phyloP scores from a whole-genome alignment of 1,140 invertebrate species.

The Hylyphantes graminicola region DNA sequence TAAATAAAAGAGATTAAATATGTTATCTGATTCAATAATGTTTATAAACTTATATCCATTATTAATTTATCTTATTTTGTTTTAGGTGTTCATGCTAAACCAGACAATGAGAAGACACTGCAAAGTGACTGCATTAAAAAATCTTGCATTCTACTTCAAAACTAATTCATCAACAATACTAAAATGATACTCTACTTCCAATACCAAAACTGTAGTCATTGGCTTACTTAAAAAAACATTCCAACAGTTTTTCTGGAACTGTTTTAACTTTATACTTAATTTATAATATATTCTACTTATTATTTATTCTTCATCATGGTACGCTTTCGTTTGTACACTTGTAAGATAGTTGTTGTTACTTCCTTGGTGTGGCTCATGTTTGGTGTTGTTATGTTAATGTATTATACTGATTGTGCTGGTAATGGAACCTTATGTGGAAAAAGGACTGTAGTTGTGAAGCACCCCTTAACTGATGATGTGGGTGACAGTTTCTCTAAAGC shows the following conservation, averaged over 20 bases:
- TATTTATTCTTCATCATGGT: slow-evolving; percentile 24
- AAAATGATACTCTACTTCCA: slow-evolving; percentile 35
- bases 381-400: slow-evolving; percentile 89
- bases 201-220: slow-evolving; percentile 42
- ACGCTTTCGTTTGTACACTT: slow-evolving; percentile 85
- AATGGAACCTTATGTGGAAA: slow-evolving; percentile 46
- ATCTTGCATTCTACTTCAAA: background rate
- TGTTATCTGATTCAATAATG: too few species aligned
- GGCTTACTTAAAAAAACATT: slow-evolving; percentile 42
- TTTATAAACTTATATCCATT: too few species aligned
- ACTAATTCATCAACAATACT: background rate
- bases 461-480: background rate
- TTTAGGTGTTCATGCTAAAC: too few species aligned
- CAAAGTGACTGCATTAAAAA: too few species aligned
- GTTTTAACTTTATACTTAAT: background rate
- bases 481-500: slow-evolving; percentile 5
- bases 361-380: slow-evolving; percentile 96
- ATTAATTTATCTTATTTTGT: too few species aligned
- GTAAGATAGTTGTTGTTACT: slow-evolving; percentile 92
- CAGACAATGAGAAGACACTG: too few species aligned
- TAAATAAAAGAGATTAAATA: too few species aligned
- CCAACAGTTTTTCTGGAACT: slow-evolving; percentile 3
- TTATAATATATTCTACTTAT: background rate
- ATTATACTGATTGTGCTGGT: slow-evolving; percentile 84
- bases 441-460: slow-evolving; percentile 9